Evolutionary conservation across 1,140 invertebrate genomes (phyloP).

Genomic region (Zophobas atratus): DNA sequence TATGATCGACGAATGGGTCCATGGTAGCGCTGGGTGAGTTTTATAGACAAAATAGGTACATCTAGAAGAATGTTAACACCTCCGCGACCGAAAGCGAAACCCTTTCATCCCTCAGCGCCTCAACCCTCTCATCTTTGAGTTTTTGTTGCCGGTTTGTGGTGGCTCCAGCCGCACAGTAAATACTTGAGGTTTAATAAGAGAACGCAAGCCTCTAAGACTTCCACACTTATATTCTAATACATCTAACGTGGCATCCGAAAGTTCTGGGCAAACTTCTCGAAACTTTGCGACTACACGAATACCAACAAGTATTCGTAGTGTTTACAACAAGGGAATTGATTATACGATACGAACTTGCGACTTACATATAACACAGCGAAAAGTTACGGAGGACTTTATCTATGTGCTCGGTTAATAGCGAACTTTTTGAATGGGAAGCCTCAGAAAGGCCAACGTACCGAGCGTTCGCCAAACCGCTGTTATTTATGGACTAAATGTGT

Average conservation of each 20-base stretch:
- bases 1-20: not conserved
- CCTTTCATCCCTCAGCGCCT: no score
- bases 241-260: slow-evolving; percentile 28
- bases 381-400: slow-evolving; percentile 7
- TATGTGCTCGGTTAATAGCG: slow-evolving; percentile 5
- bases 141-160: no score
- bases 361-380: slow-evolving; percentile 20
- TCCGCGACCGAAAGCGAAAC: no score
- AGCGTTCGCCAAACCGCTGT: not conserved
- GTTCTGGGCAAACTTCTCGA: slow-evolving; percentile 26
- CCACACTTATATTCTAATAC: not conserved
- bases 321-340: slow-evolving; percentile 36
- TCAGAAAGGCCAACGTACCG: not conserved
- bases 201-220: no score
- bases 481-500: no score
- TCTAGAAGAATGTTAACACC: no score
- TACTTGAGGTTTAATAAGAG: no score
- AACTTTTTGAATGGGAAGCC: slow-evolving; percentile 13
- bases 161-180: no score
- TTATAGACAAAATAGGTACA: not conserved
- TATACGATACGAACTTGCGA: slow-evolving; percentile 33
- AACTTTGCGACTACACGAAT: slow-evolving; percentile 31
- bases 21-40: not conserved
- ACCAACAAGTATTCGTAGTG: slow-evolving; percentile 33
- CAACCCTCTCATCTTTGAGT: no score